Evolutionary conservation across 2,113 vertebrate species (phyloP).

Genomic region (Laticauda colubrina): DNA sequence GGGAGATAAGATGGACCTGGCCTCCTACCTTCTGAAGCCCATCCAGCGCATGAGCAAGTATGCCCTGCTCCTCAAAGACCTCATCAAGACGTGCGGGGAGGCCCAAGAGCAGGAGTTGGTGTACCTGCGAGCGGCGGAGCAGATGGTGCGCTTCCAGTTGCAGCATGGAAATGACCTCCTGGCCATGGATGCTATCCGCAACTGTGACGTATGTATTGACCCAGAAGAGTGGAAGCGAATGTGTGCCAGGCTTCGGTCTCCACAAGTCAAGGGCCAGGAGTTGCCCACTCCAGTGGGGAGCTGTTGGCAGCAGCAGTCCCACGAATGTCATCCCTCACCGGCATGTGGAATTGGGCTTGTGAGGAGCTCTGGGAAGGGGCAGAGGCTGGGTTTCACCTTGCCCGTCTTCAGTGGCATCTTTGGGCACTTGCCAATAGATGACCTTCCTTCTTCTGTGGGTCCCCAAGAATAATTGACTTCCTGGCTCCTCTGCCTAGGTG

Average conservation of each 20-base stretch:
- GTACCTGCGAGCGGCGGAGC: constrained; percentile 44
- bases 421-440: neutral
- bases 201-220: constrained; percentile 56
- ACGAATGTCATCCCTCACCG: neutral
- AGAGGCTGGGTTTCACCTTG: neutral
- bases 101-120: constrained; percentile 43
- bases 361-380: neutral
- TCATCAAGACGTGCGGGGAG: constrained; percentile 44
- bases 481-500: constrained; percentile 65
- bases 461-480: neutral
- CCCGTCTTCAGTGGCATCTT: neutral
- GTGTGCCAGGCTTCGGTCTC: neutral
- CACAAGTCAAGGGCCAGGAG: neutral
- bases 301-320: neutral
- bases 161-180: constrained; percentile 64
- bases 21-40: constrained; percentile 65
- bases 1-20: constrained; percentile 65
- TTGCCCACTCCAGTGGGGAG: neutral
- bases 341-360: neutral
- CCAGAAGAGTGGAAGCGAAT: neutral
- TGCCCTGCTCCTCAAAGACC: constrained; percentile 57
- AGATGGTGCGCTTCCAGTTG: constrained; percentile 63
- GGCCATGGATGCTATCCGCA: constrained; percentile 62
- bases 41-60: constrained; percentile 67
- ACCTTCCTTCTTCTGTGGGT: neutral